Base-by-base conservation (phyloP, 1,140 invertebrate genomes). In the Lutraria rhynchaena region DNA sequence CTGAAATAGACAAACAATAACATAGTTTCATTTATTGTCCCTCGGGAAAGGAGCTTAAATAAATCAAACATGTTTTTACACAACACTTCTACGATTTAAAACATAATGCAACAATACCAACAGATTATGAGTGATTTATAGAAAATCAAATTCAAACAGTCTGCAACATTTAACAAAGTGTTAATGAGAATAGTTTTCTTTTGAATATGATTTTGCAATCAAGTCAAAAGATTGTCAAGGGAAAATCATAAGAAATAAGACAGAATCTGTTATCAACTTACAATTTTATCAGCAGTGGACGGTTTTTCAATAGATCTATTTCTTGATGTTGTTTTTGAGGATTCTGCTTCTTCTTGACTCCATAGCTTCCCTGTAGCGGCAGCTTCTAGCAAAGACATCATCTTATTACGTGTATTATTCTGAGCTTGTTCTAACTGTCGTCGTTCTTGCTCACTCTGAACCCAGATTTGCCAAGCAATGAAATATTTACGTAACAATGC, bases 351-450 rank as follows among this genome's bases (percentile, higher is more conserved):
- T 82, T 71, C 75, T 3, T 85, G 82, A 24, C 67, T 58, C 81
- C 83, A 83, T 4, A 91, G 69, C 69, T 85, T 87, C 0, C 90
- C 89, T 3, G 83, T 81, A 37, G 88, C 84, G 53, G 90, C 90
- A 19, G 89, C 89, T 24, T 89, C 87, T 13, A 92, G 76, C 37
- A 92, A 82, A 17, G 86, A 86, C 60, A 87, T 83, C 89, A 92
- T 92, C 51, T 92, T 92, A 65, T 74, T 86, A 29, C 86, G 86
- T 27, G 90, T 91, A 53, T 67, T 83, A n/a, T 83, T 77, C 82
- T 91, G 87, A 11, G 84, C 88, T 15, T 86, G 41, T 33, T 89
- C 83, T 44, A 91, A 44, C 27, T 86, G 74, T 17, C 81, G 82
- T 13, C 82, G 78, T 3, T 89, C 85, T 81, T 87, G 82, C 71